Percentiles rank a stretch among this genome's conserved stretches.
Evolutionary conservation across 1,140 invertebrate species (phyloP).

Genomic region (Acromyrmex heyeri): DNA sequence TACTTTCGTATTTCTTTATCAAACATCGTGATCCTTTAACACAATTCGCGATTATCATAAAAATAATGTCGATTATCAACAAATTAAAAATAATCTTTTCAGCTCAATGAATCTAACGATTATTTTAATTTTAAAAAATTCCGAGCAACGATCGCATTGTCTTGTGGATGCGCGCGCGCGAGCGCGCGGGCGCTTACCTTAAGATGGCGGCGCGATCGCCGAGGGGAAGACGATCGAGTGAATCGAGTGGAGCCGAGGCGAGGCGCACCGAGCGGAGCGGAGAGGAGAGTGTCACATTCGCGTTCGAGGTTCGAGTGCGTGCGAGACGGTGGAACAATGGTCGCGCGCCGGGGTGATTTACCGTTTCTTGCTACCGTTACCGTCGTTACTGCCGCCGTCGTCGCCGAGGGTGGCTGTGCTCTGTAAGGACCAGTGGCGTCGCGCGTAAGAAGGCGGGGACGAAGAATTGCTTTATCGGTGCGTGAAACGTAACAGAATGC

Average conservation of each 20-base stretch:
- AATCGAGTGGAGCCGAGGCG: slow-evolving; percentile 64
- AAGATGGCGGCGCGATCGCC: slow-evolving; percentile 69
- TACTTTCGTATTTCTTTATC: neutral
- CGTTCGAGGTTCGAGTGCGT: slow-evolving; percentile 52
- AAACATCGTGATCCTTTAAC: no score
- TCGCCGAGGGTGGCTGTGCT: neutral
- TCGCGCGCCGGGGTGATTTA: slow-evolving; percentile 58
- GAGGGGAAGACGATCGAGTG: slow-evolving; percentile 66
- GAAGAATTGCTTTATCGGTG: neutral
- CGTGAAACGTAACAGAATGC: slow-evolving; percentile 31
- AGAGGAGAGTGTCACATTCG: slow-evolving; percentile 49
- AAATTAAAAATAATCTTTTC: slow-evolving; percentile 14
- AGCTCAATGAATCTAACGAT: neutral
- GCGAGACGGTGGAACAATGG: slow-evolving; percentile 57
- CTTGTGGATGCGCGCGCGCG: neutral
- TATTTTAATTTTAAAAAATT: neutral
- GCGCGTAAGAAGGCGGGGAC: neutral
- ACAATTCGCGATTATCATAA: no score
- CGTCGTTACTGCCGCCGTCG: neutral
- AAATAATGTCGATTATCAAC: neutral
- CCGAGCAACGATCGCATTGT: neutral
- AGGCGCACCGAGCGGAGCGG: neutral
- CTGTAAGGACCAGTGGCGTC: slow-evolving; percentile 20
- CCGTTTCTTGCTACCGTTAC: slow-evolving; percentile 2
- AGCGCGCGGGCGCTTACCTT: neutral